Percentiles rank a stretch among this genome's conserved stretches.
phyloP scores from a whole-genome alignment of 2,797 vertebrate genomes.

The Danio kyathit region DNA sequence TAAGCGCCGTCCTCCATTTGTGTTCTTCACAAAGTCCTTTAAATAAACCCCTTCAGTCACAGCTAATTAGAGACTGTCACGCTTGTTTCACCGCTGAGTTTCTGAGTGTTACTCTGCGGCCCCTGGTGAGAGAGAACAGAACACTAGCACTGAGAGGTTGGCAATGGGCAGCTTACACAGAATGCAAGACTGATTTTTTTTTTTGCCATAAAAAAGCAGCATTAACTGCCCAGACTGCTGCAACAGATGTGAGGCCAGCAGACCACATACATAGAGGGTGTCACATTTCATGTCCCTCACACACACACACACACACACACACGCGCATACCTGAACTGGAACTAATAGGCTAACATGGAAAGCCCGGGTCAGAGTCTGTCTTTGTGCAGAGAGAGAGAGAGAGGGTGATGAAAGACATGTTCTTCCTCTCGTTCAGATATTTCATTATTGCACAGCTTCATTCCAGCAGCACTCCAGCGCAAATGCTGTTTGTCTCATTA shows the following conservation, averaged over 20 bases:
- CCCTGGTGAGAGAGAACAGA: conserved; percentile 2
- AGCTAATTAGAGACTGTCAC: conserved; percentile 15
- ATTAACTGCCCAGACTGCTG: conserved; percentile 79
- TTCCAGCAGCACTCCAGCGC: neutral
- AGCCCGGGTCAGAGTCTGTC: conserved; percentile 84
- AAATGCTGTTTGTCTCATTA: conserved; percentile 20
- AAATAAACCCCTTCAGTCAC: conserved; percentile 18
- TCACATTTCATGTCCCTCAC: conserved; percentile 85
- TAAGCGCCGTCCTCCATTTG: conserved; percentile 13
- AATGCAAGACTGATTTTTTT: conserved; percentile 65
- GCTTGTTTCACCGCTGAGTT: neutral
- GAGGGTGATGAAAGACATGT: conserved; percentile 57
- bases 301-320: conserved; percentile 57
- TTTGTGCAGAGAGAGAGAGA: conserved; percentile 79
- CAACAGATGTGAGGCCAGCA: conserved; percentile 95
- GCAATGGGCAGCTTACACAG: conserved; percentile 14
- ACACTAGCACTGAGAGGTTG: neutral
- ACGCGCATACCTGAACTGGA: conserved; percentile 78
- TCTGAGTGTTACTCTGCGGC: neutral
- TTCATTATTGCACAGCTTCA: conserved; percentile 31
- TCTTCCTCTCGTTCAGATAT: conserved; percentile 63
- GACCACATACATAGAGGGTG: conserved; percentile 98
- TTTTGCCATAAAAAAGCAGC: conserved; percentile 68
- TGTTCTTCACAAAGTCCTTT: neutral
- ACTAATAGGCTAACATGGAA: conserved; percentile 95